phyloP scores from a whole-genome alignment of 2,113 vertebrate genomes.

The Poecile atricapillus region DNA sequence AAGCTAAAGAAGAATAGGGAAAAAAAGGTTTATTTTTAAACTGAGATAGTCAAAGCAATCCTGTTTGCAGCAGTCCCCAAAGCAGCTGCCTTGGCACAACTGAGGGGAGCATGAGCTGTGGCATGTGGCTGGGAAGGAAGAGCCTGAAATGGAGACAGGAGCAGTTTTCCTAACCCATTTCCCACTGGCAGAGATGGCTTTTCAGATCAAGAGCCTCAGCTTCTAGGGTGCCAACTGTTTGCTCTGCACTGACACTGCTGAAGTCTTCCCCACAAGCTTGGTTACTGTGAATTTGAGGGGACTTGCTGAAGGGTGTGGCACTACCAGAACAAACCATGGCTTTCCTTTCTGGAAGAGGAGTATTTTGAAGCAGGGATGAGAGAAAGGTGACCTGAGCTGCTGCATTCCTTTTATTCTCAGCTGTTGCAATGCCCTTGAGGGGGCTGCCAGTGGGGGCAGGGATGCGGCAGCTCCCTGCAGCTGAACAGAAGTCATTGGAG shows the following conservation, averaged over 20 bases:
- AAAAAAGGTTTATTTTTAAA: constrained; percentile 11
- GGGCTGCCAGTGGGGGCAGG: background rate
- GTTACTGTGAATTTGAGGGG: background rate
- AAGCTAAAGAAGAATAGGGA: background rate
- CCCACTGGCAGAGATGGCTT: background rate
- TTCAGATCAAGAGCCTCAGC: background rate
- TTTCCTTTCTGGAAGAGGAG: background rate
- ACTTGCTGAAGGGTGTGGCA: background rate
- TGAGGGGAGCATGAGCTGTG: background rate
- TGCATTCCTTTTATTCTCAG: constrained; percentile 58
- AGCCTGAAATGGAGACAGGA: background rate
- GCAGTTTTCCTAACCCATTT: background rate
- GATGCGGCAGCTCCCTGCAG: background rate
- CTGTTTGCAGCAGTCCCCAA: background rate
- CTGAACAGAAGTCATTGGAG: background rate
- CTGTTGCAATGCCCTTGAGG: constrained; percentile 5
- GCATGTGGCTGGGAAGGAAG: background rate
- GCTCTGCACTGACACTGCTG: background rate
- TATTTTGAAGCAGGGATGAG: background rate
- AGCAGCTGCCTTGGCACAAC: constrained; percentile 10
- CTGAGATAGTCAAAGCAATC: background rate
- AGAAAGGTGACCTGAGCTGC: constrained; percentile 7
- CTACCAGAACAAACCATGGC: background rate
- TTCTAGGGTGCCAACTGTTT: background rate
- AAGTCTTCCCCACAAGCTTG: background rate